Evolutionary conservation across 2,113 vertebrate species (phyloP), one percentile per base, ranked within the genome.

Genomic region (Salvelinus alpinus): DNA sequence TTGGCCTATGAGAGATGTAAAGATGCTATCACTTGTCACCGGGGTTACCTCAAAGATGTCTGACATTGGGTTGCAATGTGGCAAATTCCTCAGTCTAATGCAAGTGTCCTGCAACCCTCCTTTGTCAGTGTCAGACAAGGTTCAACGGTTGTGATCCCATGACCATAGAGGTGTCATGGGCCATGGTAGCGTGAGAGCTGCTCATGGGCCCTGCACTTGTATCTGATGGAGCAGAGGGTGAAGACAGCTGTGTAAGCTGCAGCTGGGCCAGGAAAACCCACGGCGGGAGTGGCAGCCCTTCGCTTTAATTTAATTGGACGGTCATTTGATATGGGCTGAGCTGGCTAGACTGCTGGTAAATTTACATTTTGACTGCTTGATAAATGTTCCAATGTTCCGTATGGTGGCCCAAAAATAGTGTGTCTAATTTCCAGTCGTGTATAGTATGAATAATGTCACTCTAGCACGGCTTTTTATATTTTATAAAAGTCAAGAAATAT

Each of bases 181-280:
- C 65, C 29, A 70, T 64, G 73, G 74, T 18, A 59, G 73, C 25
- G 18, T 72, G 70, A 74, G 67, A 72, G 14, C 54, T 72, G 67
- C 68, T 72, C 13, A 76, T 70, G 64, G 71, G 73, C 80, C 76
- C 77, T 78, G 75, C 76, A 54, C 27, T 80, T 82, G 60, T 81
- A 87, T 88, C 76, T 89, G 80, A 86, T 85, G 81, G 80, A 77
- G 81, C 80, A 34, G 76, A 82, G 76, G 82, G 84, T 73, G 84
- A 82, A 89, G 87, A 80, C 90, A 88, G 83, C 89, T 88, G 87
- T 87, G 83, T 85, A 87, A 88, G 86, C 84, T 75, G 73, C 79
- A 86, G 77, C 79, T 81, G 82, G 78, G 73, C 85, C 82, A 48
- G 74, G 71, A 73, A 85, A 87, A 83, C 76, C 82, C 73, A 81